Evolutionary conservation across 2,888 invertebrate genomes (phyloP).

Genomic region (Pecten maximus): DNA sequence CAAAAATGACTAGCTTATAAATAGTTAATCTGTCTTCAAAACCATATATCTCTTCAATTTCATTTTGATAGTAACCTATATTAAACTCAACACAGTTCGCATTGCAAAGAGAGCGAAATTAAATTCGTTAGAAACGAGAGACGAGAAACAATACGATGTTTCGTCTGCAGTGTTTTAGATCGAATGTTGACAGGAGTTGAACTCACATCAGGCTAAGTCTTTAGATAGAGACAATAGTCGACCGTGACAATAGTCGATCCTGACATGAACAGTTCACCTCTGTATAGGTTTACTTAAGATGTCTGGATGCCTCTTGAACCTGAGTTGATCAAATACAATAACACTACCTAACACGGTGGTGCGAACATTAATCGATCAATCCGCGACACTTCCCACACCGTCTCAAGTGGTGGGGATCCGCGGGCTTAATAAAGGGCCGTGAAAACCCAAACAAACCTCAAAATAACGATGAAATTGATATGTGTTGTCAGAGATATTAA

Average conservation of each 20-base stretch:
- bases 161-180: not conserved
- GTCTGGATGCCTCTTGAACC: not conserved
- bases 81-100: not conserved
- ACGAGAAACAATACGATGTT: not conserved
- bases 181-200: not conserved
- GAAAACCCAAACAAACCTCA: not conserved
- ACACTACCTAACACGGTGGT: not conserved
- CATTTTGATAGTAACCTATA: not conserved
- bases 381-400: not conserved
- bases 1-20: too few relatives aligned
- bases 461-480: not conserved
- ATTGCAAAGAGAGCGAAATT: not conserved
- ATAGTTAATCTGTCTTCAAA: too few relatives aligned
- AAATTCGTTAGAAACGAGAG: not conserved
- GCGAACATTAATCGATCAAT: not conserved
- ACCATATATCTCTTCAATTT: not conserved
- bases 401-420: not conserved
- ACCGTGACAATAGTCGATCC: not conserved
- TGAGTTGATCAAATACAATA: not conserved
- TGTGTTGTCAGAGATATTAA: too few relatives aligned
- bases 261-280: slow-evolving; percentile 6
- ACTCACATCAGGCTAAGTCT: not conserved
- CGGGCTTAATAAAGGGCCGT: not conserved
- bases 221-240: not conserved
- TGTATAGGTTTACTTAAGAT: not conserved